phyloP scores from a whole-genome alignment of 2,888 invertebrate species.

The Leptura quadrifasciata region DNA sequence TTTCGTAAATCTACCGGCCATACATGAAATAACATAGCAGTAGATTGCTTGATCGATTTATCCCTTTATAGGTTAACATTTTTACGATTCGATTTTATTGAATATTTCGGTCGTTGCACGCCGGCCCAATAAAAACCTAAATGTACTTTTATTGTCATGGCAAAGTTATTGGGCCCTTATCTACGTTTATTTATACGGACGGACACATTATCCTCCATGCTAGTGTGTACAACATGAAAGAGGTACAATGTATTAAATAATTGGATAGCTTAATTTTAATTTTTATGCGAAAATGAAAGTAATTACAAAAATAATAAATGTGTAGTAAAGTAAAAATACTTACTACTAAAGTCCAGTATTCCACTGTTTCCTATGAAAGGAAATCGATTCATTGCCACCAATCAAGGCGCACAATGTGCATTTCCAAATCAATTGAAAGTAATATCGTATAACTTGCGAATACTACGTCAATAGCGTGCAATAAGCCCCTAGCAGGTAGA shows the following conservation, averaged over 20 bases:
- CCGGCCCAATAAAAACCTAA: slow-evolving; percentile 24
- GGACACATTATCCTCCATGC: background rate
- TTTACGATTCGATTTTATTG: slow-evolving; percentile 53
- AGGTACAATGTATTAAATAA: background rate
- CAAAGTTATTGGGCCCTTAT: slow-evolving; percentile 21
- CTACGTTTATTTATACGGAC: background rate
- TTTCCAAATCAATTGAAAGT: too few relatives aligned
- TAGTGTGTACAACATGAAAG: background rate
- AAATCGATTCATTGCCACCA: too few relatives aligned
- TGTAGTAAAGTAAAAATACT: too few relatives aligned
- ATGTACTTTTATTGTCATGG: slow-evolving; percentile 17
- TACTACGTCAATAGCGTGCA: too few relatives aligned
- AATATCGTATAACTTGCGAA: too few relatives aligned
- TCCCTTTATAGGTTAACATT: slow-evolving; percentile 47
- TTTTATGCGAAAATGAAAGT: background rate
- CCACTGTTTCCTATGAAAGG: too few relatives aligned
- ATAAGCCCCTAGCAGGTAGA: too few relatives aligned
- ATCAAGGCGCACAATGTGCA: too few relatives aligned
- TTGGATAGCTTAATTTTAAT: background rate
- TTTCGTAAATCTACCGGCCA: slow-evolving; percentile 14
- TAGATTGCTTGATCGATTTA: slow-evolving; percentile 46
- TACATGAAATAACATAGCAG: slow-evolving; percentile 44
- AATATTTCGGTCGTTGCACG: slow-evolving; percentile 46
- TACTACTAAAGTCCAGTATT: too few relatives aligned
- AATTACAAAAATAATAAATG: too few relatives aligned